Evolutionary conservation across 2,888 invertebrate genomes (phyloP).

Genomic region (Dryocosmus kuriphilus): DNA sequence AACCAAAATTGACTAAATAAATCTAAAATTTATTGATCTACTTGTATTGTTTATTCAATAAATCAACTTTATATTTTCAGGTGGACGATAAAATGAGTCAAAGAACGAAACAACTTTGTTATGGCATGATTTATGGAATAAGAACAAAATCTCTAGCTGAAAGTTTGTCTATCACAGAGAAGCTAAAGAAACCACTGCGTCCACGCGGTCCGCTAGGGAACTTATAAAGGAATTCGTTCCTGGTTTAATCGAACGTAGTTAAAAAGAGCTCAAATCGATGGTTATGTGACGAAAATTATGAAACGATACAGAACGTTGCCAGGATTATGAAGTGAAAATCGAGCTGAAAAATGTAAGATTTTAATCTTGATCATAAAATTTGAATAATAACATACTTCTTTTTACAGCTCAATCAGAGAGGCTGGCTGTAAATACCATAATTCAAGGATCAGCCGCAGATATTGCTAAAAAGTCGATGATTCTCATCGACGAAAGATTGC

Average conservation of each 20-base stretch:
- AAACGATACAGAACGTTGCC: slow-evolving; percentile 89
- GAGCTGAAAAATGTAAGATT: slow-evolving; percentile 81
- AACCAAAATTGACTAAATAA: background rate
- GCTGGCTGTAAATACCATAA: slow-evolving; percentile 96
- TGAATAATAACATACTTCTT: background rate
- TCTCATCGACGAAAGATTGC: slow-evolving; percentile 83
- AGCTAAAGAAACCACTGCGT: slow-evolving; percentile 86
- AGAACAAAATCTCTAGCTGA: slow-evolving; percentile 90
- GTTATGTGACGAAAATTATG: slow-evolving; percentile 91
- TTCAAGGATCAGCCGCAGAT: slow-evolving; percentile 98
- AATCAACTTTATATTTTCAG: slow-evolving; percentile 69
- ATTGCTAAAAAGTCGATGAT: slow-evolving; percentile 95
- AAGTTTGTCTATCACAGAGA: slow-evolving; percentile 87
- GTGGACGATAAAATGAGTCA: slow-evolving; percentile 89
- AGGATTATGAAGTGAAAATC: slow-evolving; percentile 83
- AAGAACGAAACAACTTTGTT: slow-evolving; percentile 94
- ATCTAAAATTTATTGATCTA: slow-evolving; percentile 33
- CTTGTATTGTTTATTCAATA: background rate
- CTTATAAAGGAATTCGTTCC: slow-evolving; percentile 85
- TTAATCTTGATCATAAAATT: background rate
- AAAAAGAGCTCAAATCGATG: slow-evolving; percentile 84
- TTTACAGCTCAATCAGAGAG: slow-evolving; percentile 89
- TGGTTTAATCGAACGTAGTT: slow-evolving; percentile 82
- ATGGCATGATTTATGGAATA: slow-evolving; percentile 99
- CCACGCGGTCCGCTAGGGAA: too few relatives aligned